A percentile compares a stretch with the other conserved stretches of the same genome.
These are phyloP conservation scores for Phrynocephalus guinanensis DNA, from an alignment of 2,797 vertebrate species.

Conservation along the genomic window DNA sequence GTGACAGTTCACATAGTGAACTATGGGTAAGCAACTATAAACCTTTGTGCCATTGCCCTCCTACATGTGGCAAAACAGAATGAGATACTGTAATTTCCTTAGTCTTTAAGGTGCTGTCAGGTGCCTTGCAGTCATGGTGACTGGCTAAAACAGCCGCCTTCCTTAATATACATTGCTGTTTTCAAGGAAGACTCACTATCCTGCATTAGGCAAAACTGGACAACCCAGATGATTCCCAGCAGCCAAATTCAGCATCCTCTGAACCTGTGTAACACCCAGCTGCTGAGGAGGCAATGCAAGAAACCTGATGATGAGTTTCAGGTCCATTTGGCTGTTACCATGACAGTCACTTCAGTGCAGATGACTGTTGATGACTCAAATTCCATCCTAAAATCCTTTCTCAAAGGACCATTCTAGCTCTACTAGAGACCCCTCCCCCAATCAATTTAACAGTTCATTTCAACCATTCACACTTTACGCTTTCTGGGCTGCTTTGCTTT, in stretches of 20 bases:
- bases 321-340: not conserved
- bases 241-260: not conserved
- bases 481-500: not conserved
- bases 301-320: not conserved
- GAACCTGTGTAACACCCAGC: not conserved
- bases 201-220: not conserved
- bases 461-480: not conserved
- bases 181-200: not conserved
- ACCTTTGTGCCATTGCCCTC: too few relatives aligned
- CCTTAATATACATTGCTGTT: not conserved
- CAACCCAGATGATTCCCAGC: not conserved
- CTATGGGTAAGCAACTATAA: too few relatives aligned
- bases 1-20: too few relatives aligned
- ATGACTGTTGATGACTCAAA: not conserved
- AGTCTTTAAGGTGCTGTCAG: too few relatives aligned
- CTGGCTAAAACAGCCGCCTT: too few relatives aligned
- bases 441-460: not conserved
- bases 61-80: too few relatives aligned
- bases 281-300: not conserved
- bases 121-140: too few relatives aligned
- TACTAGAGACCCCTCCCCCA: not conserved
- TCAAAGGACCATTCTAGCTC: not conserved
- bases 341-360: not conserved
- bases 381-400: too few relatives aligned
- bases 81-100: too few relatives aligned